phyloP scores from a whole-genome alignment of 1,140 invertebrate species.

The Macrostomum lignano region DNA sequence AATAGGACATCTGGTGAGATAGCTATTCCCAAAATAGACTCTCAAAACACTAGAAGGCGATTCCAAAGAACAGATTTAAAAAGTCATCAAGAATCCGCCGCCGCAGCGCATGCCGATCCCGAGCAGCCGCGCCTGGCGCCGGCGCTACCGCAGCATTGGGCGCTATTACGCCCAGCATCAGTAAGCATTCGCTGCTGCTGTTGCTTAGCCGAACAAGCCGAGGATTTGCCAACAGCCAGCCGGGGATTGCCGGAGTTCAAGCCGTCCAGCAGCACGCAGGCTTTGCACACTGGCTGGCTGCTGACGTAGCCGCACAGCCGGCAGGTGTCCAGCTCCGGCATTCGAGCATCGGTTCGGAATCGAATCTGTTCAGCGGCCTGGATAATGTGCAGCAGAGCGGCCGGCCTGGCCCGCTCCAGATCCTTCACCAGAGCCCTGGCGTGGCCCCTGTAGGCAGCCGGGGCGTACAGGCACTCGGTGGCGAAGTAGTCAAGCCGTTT shows the following conservation, averaged over 20 bases:
- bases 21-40: no score
- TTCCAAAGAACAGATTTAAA: no score
- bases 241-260: slow-evolving; percentile 47
- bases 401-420: slow-evolving; percentile 64
- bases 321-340: slow-evolving; percentile 41
- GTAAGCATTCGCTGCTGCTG: no score
- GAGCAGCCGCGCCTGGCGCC: no score
- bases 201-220: no score
- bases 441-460: slow-evolving; percentile 76
- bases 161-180: no score
- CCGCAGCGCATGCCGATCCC: no score
- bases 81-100: no score
- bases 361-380: slow-evolving; percentile 67
- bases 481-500: slow-evolving; percentile 92
- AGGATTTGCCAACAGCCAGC: neutral
- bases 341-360: slow-evolving; percentile 46
- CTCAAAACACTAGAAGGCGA: no score
- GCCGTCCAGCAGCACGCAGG: slow-evolving; percentile 73
- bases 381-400: slow-evolving; percentile 84
- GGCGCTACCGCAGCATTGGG: no score
- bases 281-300: slow-evolving; percentile 78
- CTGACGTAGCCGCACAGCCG: slow-evolving; percentile 68
- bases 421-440: slow-evolving; percentile 72
- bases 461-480: slow-evolving; percentile 90
- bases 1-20: no score